phyloP scores from a whole-genome alignment of 1,140 invertebrate species.

The Rhizoglyphus robini region DNA sequence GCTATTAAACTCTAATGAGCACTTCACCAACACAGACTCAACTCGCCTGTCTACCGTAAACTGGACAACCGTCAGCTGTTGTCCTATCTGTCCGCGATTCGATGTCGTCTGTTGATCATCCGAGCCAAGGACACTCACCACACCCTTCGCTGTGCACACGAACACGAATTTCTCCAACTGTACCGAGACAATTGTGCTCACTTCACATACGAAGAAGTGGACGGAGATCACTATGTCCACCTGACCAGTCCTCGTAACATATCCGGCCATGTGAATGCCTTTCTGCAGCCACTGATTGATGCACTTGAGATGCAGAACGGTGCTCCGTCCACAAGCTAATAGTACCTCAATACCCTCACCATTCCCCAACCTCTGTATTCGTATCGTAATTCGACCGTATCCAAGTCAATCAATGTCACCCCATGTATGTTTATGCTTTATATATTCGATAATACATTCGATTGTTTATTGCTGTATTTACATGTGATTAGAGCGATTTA shows the following conservation, averaged over 20 bases:
- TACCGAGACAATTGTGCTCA: conserved; percentile 23
- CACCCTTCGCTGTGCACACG: neutral
- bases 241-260: conserved; percentile 57
- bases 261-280: conserved; percentile 33
- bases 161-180: conserved; percentile 21
- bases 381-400: too few species aligned
- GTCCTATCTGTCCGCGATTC: conserved; percentile 15
- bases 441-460: neutral
- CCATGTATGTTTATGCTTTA: neutral
- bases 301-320: neutral
- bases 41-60: neutral
- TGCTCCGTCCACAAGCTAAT: neutral
- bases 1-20: too few species aligned
- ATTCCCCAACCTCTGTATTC: too few species aligned
- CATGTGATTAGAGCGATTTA: too few species aligned
- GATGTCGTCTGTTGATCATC: conserved; percentile 25
- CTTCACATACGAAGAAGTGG: conserved; percentile 52
- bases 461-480: neutral
- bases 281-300: conserved; percentile 21
- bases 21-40: too few species aligned
- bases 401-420: neutral
- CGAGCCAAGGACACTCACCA: conserved; percentile 16
- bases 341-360: too few species aligned
- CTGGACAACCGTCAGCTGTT: neutral
- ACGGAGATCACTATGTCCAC: conserved; percentile 70